Percentiles rank a stretch among this genome's conserved stretches.
Conservation (phyloP, 2,888 invertebrate species). For the Lumbricus terrestris region DNA sequence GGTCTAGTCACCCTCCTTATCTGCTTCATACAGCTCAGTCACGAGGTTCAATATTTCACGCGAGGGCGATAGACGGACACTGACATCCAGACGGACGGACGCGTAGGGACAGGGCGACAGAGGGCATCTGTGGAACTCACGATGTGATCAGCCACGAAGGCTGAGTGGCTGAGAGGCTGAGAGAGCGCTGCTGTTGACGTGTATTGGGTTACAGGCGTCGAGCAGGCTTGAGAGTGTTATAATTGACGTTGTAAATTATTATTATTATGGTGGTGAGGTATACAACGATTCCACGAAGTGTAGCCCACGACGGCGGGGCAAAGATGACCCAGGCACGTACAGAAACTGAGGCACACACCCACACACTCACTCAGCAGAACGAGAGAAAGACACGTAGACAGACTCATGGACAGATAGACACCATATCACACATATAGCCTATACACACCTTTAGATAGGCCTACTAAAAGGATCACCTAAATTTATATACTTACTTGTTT, state of each 20-base stretch:
- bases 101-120: neutral
- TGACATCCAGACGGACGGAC: neutral
- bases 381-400: neutral
- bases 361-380: neutral
- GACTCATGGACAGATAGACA: neutral
- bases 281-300: neutral
- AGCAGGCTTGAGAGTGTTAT: neutral
- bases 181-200: neutral
- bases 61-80: neutral
- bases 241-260: neutral
- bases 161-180: no score
- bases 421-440: no score
- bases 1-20: neutral
- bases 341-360: neutral
- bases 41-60: slow-evolving; percentile 3
- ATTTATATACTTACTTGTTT: no score
- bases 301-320: neutral
- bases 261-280: neutral
- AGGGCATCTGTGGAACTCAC: neutral
- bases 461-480: neutral
- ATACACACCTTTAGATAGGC: neutral
- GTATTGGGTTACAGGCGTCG: neutral
- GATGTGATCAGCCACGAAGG: no score
- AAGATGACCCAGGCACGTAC: neutral
- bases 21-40: neutral